Conservation (phyloP, 2,888 invertebrate genomes). For the Nyleta sp. region DNA sequence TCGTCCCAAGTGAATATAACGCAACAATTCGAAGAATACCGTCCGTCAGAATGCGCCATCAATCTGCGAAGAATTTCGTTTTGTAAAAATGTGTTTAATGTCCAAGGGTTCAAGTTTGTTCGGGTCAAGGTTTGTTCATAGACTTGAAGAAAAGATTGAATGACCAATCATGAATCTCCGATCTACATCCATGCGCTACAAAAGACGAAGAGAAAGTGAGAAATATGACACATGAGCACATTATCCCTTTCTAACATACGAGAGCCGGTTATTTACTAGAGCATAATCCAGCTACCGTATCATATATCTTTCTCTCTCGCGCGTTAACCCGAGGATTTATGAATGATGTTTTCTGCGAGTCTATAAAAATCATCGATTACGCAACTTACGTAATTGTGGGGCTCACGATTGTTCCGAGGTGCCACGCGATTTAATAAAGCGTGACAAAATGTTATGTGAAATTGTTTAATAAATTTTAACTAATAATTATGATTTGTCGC, state of each 20-base stretch:
- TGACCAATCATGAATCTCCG: constrained; percentile 56
- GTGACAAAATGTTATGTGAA: constrained; percentile 10
- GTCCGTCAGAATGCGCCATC: constrained; percentile 35
- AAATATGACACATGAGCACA: constrained; percentile 53
- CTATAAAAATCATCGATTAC: constrained; percentile 44
- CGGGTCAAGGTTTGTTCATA: constrained; percentile 55
- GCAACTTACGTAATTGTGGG: constrained; percentile 33
- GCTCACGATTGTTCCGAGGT: neutral
- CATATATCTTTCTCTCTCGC: constrained; percentile 37
- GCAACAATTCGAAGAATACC: constrained; percentile 45
- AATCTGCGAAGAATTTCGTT: constrained; percentile 49
- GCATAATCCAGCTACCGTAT: constrained; percentile 59
- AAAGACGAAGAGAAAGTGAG: constrained; percentile 52
- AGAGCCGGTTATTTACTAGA: constrained; percentile 58
- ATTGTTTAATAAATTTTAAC: constrained; percentile 13
- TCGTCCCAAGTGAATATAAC: constrained; percentile 34
- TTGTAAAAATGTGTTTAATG: constrained; percentile 53
- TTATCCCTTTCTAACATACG: constrained; percentile 55
- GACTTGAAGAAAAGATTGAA: constrained; percentile 52
- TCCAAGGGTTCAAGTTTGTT: constrained; percentile 51
- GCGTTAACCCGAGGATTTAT: constrained; percentile 30
- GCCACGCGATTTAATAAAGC: constrained; percentile 25
- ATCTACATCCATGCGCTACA: constrained; percentile 32
- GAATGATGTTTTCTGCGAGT: constrained; percentile 43
- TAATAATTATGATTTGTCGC: constrained; percentile 24